A percentile compares a stretch with the other conserved stretches of the same genome.
phyloP scores from a whole-genome alignment of 2,888 invertebrate genomes.

The Cryptocephalus primarius region DNA sequence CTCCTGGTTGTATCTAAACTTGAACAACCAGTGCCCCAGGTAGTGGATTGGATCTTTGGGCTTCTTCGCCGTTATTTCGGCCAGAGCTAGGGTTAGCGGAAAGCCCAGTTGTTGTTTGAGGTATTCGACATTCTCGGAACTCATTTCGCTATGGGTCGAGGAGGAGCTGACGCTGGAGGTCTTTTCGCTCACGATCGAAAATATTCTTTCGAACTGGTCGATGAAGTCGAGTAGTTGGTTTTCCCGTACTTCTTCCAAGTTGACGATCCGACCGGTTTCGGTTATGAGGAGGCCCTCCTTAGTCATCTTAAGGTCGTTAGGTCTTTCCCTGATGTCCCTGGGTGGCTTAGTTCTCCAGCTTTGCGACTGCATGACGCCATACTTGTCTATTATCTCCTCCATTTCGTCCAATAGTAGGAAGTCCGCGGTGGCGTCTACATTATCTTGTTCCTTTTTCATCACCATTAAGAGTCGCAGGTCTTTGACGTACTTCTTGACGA shows the following conservation, averaged over 20 bases:
- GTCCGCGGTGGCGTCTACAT: conserved; percentile 16
- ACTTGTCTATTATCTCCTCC: conserved; percentile 18
- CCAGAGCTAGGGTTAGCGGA: conserved; percentile 36
- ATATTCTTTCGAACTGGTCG: conserved; percentile 7
- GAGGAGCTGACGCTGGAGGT: not conserved
- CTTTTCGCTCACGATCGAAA: not conserved
- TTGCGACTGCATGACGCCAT: conserved; percentile 16
- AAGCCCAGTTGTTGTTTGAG: conserved; percentile 30
- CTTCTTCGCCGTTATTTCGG: conserved; percentile 37
- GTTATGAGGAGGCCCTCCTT: conserved; percentile 26
- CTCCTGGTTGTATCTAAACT: conserved; percentile 39
- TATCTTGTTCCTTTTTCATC: conserved; percentile 20
- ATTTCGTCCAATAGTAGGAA: conserved; percentile 17
- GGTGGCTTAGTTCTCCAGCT: conserved; percentile 20
- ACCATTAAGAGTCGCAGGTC: conserved; percentile 17
- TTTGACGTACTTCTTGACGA: conserved; percentile 17
- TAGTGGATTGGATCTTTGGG: conserved; percentile 41
- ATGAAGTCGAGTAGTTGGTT: conserved; percentile 26
- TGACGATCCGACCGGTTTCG: conserved; percentile 23
- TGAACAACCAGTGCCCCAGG: conserved; percentile 40
- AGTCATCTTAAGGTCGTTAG: conserved; percentile 25
- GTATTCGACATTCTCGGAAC: conserved; percentile 31
- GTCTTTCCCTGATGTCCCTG: conserved; percentile 18
- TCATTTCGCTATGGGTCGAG: conserved; percentile 16
- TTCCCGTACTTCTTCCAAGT: conserved; percentile 25